These are phyloP conservation scores for Archilochus colubris DNA, from an alignment of 2,113 vertebrate genomes.

Conservation along the genomic window DNA sequence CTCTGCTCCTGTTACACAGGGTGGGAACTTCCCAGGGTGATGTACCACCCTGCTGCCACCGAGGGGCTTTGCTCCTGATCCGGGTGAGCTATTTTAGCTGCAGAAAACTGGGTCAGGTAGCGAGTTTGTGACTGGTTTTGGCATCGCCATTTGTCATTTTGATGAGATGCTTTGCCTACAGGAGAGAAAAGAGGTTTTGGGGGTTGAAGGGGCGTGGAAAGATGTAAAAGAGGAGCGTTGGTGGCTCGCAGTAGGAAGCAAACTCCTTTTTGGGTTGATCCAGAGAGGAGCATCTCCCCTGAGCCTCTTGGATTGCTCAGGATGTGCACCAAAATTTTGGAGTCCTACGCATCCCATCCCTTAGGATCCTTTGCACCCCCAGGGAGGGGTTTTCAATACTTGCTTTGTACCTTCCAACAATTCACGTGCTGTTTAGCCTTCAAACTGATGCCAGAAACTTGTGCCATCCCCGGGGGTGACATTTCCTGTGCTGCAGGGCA, in stretches of 20 bases:
- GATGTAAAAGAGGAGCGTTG: background rate
- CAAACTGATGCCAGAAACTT: background rate
- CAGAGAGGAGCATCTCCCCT: accelerated
- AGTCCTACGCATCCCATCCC: background rate
- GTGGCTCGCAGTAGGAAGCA: background rate
- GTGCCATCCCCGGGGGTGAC: accelerated
- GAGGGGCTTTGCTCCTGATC: background rate
- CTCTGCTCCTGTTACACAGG: background rate
- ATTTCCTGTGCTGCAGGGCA: accelerated
- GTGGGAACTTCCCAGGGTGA: background rate
- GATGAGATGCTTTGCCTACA: background rate
- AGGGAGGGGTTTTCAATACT: background rate
- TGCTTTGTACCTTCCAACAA: background rate
- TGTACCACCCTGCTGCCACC: accelerated
- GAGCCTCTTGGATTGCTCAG: accelerated
- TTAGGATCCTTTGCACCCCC: background rate
- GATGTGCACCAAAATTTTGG: accelerated
- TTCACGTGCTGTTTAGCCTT: accelerated
- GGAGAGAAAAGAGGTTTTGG: background rate
- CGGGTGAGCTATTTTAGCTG: background rate
- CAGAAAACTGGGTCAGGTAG: constrained; percentile 21
- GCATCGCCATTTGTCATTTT: constrained; percentile 54
- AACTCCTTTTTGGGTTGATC: background rate
- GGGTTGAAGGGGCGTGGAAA: background rate
- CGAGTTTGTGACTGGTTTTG: background rate